Percentiles rank a stretch among this genome's conserved stretches.
Evolutionary conservation across 2,888 invertebrate genomes (phyloP).

Genomic region (Andrena praecox): DNA sequence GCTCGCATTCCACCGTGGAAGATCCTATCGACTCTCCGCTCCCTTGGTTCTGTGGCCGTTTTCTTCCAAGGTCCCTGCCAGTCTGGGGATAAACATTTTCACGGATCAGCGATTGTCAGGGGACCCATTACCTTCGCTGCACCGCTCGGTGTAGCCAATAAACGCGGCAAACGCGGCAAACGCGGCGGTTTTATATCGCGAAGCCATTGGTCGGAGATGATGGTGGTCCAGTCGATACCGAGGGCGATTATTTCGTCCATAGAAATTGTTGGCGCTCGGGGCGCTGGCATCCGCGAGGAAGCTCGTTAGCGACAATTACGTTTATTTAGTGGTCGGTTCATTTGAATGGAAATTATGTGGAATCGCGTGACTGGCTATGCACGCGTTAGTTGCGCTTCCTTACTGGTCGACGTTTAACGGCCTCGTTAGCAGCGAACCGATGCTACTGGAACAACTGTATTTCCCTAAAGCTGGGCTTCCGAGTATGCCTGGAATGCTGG

Average conservation of each 20-base stretch:
- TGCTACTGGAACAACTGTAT: conserved; percentile 33
- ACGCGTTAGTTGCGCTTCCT: conserved; percentile 31
- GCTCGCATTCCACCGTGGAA: conserved; percentile 49
- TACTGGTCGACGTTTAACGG: conserved; percentile 13
- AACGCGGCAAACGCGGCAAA: conserved; percentile 17
- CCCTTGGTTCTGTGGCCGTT: not conserved
- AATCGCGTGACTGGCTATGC: conserved; percentile 28
- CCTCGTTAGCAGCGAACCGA: conserved; percentile 40
- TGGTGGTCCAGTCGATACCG: not conserved
- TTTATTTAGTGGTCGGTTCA: conserved; percentile 56
- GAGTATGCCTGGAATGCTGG: not conserved
- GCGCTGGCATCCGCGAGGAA: conserved; percentile 2
- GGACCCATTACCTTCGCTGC: conserved; percentile 67
- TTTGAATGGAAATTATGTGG: conserved; percentile 46
- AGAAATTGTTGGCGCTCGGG: conserved; percentile 9
- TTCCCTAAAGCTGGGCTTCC: conserved; percentile 7
- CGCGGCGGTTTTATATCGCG: conserved; percentile 9
- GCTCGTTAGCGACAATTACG: conserved; percentile 50
- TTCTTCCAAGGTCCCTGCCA: not conserved
- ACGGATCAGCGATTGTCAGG: conserved; percentile 74
- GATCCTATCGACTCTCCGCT: conserved; percentile 38
- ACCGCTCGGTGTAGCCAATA: not conserved
- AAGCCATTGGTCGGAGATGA: not conserved
- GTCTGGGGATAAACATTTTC: conserved; percentile 71
- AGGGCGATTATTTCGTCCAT: not conserved